A percentile compares a stretch with the other conserved stretches of the same genome.
These are phyloP conservation scores for Halictus quadricinctus DNA, from an alignment of 2,888 invertebrate species.

Conservation along the genomic window DNA sequence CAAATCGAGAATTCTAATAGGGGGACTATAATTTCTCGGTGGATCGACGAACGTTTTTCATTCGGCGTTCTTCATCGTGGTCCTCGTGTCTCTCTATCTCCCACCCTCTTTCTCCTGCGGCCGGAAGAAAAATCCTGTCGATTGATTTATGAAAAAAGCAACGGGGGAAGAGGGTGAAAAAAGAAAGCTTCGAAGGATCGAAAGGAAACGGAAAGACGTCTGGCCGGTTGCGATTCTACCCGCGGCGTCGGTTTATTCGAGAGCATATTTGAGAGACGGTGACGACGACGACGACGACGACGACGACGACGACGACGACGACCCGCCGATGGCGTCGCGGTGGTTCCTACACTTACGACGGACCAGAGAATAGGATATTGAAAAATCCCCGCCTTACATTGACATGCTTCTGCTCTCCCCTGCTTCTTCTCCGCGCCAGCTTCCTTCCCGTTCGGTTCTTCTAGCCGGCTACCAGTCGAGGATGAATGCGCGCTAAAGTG, in stretches of 20 bases:
- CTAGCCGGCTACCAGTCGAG: slow-evolving; percentile 42
- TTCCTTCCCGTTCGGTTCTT: slow-evolving; percentile 37
- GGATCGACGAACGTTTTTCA: slow-evolving; percentile 11
- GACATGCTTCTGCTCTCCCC: slow-evolving; percentile 53
- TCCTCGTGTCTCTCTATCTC: neutral
- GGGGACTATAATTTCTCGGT: slow-evolving; percentile 46
- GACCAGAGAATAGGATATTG: slow-evolving; percentile 74
- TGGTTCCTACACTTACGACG: slow-evolving; percentile 56
- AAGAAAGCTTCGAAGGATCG: neutral
- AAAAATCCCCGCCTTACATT: slow-evolving; percentile 73
- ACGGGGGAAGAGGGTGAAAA: neutral
- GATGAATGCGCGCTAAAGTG: slow-evolving; percentile 69
- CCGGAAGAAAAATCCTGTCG: slow-evolving; percentile 4
- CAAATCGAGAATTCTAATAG: slow-evolving; percentile 48
- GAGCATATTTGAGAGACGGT: slow-evolving; percentile 39
- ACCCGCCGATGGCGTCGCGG: slow-evolving; percentile 26
- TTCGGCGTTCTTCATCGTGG: neutral
- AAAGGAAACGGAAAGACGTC: slow-evolving; percentile 11
- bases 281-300: neutral
- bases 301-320: slow-evolving; percentile 21
- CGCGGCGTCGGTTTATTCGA: slow-evolving; percentile 36
- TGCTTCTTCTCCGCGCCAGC: neutral
- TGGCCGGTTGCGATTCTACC: neutral
- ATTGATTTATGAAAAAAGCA: slow-evolving; percentile 8
- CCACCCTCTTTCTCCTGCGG: neutral